Base-by-base conservation (phyloP, 2,888 invertebrate genomes). In the Ferdinandea cuprea region DNA sequence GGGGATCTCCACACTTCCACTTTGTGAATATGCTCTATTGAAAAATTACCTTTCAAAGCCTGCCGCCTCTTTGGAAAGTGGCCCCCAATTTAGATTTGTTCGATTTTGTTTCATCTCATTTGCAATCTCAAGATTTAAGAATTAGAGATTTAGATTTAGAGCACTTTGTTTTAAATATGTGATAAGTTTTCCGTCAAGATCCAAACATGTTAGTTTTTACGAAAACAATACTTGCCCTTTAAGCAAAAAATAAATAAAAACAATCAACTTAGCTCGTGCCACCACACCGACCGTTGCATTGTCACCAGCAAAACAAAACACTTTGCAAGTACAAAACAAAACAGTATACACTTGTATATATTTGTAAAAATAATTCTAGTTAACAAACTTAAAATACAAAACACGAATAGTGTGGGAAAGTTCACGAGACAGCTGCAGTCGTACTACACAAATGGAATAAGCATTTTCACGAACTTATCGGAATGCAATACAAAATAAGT, bases 201-300 rank as follows among this genome's bases (percentile, higher is more conserved):
- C 25, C 5, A 25, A 25, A 25, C 2, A 2, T 25, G 25, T 25
- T 2, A 25, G 5, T 5, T 25, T 25, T 25, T 3, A 25, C 25
- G 25, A 25, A 25, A 2, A 25, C 25, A 25, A 25, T 25, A 25
- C 25, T 3, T 25, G 25, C 25, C 25, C 25, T 25, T 25, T 25
- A 25, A 25, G 2, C 25, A 3, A 25, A 25, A 5, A 25, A 25
- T 3, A 25, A 25, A 5, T 8, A 30, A 6, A 52, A 32, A 17
- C 17, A 15, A 58, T 17, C 17, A 59, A 44, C 9, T 28, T 2
- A 44, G 17, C 59, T 63, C 61, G 61, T 63, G 61, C 46, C 61
- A 35, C 35, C 3, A 25, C 25, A 2, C 17, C 35, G 40, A 48
- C 46, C 21, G 11, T 25, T 42, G 44, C 11, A 13, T 30, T 32